Percentiles rank a stretch among this genome's conserved stretches.
Conservation (phyloP, 1,140 invertebrate genomes). For the Littorina saxatilis region DNA sequence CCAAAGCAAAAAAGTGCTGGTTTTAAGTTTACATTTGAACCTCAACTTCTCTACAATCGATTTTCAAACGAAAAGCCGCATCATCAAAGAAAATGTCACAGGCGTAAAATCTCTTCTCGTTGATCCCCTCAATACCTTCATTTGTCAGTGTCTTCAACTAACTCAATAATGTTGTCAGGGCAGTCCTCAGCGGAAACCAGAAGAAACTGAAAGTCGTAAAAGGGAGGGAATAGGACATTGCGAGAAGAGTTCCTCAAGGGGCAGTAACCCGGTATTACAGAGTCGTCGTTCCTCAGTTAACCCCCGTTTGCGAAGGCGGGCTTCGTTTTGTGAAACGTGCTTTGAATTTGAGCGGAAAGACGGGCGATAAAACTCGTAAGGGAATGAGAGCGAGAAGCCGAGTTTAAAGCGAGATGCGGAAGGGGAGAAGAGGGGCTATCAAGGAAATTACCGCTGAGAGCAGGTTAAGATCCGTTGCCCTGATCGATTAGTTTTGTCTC, state of each 20-base stretch:
- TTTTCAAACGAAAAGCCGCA: too few species aligned
- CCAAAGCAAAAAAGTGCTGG: too few species aligned
- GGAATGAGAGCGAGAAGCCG: neutral
- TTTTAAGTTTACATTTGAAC: too few species aligned
- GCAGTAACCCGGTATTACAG: constrained; percentile 28
- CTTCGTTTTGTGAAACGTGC: neutral
- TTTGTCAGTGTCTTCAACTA: constrained; percentile 8
- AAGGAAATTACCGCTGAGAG: too few species aligned
- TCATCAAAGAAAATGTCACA: too few species aligned
- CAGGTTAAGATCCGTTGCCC: constrained; percentile 11
- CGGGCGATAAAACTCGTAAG: neutral
- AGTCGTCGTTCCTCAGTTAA: constrained; percentile 4
- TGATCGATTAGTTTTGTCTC: neutral
- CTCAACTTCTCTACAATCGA: too few species aligned
- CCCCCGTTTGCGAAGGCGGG: neutral
- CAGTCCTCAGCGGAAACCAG: too few species aligned
- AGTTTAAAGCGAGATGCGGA: too few species aligned
- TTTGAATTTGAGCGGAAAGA: constrained; percentile 19
- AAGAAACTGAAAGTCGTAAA: neutral
- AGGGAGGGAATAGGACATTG: constrained; percentile 12
- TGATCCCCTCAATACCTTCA: neutral
- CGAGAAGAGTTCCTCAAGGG: constrained; percentile 28
- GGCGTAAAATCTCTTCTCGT: too few species aligned
- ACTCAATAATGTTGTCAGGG: constrained; percentile 14
- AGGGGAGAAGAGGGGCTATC: neutral